Evolutionary conservation across 2,888 invertebrate species (phyloP), one percentile per base, ranked within the genome.

Genomic region (Nyleta sp.): DNA sequence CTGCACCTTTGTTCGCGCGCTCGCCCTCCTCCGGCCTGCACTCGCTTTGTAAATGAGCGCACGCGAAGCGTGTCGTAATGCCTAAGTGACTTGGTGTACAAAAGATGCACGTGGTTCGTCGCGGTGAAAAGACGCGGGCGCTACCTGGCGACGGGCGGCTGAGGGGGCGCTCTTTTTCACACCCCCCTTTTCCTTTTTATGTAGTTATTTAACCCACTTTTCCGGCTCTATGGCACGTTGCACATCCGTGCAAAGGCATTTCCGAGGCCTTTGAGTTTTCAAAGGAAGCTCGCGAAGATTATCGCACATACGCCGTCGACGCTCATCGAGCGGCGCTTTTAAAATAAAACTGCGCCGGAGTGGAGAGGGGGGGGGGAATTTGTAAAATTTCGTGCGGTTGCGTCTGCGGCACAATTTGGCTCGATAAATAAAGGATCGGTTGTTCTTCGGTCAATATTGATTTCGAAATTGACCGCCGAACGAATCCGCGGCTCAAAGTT

Each of bases 381-480:
- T 81, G 70, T 78, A 59, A 44, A 65, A 65, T 72, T 77, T 64
- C 42, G 62, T 46, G 52, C 53, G 67, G 13, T 52, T 67, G 33
- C 52, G 64, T 48, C 55, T 42, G 68, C 40, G 70, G 76, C 48
- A 87, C 88, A 87, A 88, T 88, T 86, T 87, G 84, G 87, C 86
- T 85, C 84, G 87, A 89, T 89, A 89, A 89, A 89, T 88, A 88
- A 88, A 89, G 88, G 87, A 88, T 89, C 86, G 85, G 83, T 87
- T 86, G 88, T 85, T 89, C 86, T 85, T 88, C 87, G 87, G 89
- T 90, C 89, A 90, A 90, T 90, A 90, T 90, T 90, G 90, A 90
- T 90, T 90, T 89, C 89, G 88, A 90, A 90, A 90, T 90, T 90
- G 90, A 90, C 90, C 90, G 87, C 84, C 84, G 87, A 87, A 83